phyloP scores from a whole-genome alignment of 2,113 vertebrate genomes.

The Barnardius zonarius region DNA sequence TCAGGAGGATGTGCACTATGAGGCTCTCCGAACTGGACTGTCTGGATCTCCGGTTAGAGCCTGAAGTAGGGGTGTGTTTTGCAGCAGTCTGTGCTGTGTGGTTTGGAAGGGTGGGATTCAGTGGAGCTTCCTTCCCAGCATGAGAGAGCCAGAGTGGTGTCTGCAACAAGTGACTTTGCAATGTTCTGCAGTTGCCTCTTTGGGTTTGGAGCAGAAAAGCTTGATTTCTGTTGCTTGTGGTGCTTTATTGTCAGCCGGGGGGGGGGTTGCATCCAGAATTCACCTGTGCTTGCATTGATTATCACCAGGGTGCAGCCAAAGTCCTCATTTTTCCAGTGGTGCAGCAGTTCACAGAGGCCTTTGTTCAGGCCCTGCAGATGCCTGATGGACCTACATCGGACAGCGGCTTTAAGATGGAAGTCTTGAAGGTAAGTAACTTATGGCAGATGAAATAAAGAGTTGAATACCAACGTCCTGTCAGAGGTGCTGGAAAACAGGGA shows the following conservation, averaged over 20 bases:
- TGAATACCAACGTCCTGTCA: background rate
- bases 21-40: background rate
- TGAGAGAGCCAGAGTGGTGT: background rate
- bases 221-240: background rate
- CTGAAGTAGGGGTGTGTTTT: background rate
- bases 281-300: background rate
- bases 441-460: background rate
- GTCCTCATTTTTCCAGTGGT: slow-evolving; percentile 95
- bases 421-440: slow-evolving; percentile 84
- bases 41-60: background rate
- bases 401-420: slow-evolving; percentile 97
- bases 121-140: background rate
- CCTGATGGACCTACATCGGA: slow-evolving; percentile 93
- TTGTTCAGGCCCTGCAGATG: slow-evolving; percentile 94
- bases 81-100: background rate
- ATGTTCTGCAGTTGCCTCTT: background rate
- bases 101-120: background rate
- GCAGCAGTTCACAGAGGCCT: slow-evolving; percentile 97
- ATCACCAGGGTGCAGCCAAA: slow-evolving; percentile 90
- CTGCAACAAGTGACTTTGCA: background rate
- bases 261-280: background rate
- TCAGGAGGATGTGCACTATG: background rate
- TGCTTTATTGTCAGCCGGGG: background rate
- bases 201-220: background rate
- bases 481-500: background rate